Evolutionary conservation across 2,113 vertebrate genomes (phyloP).

Genomic region (Phylloscopus trochiloides): DNA sequence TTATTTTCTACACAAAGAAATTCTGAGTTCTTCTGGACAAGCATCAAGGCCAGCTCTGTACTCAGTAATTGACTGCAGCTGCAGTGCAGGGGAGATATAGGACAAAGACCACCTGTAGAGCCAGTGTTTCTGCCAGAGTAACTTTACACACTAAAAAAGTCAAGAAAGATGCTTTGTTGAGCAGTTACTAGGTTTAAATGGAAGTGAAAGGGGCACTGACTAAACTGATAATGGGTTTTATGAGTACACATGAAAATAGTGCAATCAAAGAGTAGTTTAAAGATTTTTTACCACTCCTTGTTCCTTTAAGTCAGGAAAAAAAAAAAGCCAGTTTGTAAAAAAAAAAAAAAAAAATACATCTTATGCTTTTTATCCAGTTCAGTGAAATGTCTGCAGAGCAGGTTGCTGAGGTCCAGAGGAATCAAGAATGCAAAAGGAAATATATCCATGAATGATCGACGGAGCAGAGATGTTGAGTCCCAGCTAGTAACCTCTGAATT

Average conservation of each 20-base stretch:
- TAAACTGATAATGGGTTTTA: background rate
- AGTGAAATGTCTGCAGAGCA: background rate
- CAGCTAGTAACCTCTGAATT: background rate
- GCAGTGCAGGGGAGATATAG: background rate
- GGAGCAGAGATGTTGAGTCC: background rate
- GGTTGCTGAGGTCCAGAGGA: background rate
- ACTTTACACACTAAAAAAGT: background rate
- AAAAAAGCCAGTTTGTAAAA: background rate
- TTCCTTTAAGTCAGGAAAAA: background rate
- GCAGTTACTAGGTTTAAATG: background rate
- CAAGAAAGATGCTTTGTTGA: background rate
- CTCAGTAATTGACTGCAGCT: background rate
- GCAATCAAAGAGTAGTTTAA: background rate
- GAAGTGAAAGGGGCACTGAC: background rate
- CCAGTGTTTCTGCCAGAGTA: background rate
- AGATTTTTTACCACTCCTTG: background rate
- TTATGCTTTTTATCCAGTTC: background rate
- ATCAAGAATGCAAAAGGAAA: background rate
- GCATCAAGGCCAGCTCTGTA: rapidly evolving
- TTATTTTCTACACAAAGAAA: background rate
- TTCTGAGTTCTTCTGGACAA: background rate
- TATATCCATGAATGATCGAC: rapidly evolving
- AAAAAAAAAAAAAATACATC: background rate
- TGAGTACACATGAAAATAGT: background rate
- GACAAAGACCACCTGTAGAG: background rate